These are phyloP conservation scores for Hartigia nigra DNA, from an alignment of 2,888 invertebrate species.

Conservation along the genomic window DNA sequence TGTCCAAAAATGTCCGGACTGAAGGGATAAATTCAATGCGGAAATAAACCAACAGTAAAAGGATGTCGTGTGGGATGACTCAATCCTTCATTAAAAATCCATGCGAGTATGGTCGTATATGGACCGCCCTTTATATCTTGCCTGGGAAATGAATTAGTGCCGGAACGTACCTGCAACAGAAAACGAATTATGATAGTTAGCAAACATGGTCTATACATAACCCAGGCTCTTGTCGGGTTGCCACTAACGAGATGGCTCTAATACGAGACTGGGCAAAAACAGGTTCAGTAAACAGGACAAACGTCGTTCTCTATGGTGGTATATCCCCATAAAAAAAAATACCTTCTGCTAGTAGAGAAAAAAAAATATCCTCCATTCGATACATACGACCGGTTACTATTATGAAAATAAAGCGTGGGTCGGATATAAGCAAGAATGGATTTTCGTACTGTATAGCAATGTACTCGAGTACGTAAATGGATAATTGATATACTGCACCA, in stretches of 20 bases:
- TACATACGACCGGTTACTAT: neutral
- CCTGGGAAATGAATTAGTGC: neutral
- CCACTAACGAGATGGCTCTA: neutral
- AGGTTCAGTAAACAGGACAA: neutral
- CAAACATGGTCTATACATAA: neutral
- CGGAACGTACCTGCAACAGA: slow-evolving; percentile 19
- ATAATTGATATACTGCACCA: neutral
- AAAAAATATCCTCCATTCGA: neutral
- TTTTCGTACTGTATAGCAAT: neutral
- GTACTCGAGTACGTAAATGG: neutral
- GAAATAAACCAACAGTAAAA: neutral
- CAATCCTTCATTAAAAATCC: neutral
- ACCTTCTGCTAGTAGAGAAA: neutral
- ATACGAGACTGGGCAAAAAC: neutral
- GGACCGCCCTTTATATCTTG: neutral
- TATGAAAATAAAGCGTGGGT: neutral
- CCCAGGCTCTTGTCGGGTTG: neutral
- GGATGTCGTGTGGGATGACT: neutral
- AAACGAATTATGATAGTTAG: slow-evolving; percentile 1
- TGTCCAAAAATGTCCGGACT: neutral
- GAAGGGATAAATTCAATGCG: neutral
- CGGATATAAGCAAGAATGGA: neutral
- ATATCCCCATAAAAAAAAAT: neutral
- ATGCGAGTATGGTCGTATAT: neutral
- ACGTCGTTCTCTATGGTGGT: neutral